A percentile compares a stretch with the other conserved stretches of the same genome.
phyloP scores from a whole-genome alignment of 1,140 invertebrate genomes.

The Adelges cooleyi region DNA sequence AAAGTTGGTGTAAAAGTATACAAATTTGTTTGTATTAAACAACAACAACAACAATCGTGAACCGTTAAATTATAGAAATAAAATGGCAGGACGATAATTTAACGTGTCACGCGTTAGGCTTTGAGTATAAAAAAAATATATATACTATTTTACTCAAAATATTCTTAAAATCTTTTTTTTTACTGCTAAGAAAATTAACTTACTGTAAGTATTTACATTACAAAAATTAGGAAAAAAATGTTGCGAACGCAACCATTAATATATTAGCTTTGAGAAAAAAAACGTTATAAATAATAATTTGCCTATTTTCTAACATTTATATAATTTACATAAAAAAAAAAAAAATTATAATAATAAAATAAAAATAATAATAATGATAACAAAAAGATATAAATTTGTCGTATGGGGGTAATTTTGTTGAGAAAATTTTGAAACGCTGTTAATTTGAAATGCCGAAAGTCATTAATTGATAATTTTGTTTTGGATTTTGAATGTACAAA shows the following conservation, averaged over 20 bases:
- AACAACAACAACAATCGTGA: too few relatives aligned
- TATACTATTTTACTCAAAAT: background rate
- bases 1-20: background rate
- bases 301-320: slow-evolving; percentile 24
- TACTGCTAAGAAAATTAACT: slow-evolving; percentile 22
- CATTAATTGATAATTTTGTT: background rate
- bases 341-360: background rate
- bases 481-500: slow-evolving; percentile 2
- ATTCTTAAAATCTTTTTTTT: slow-evolving; percentile 12
- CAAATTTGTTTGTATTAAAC: too few relatives aligned
- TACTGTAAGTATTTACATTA: slow-evolving; percentile 24
- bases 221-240: slow-evolving; percentile 28
- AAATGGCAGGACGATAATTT: too few relatives aligned
- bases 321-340: slow-evolving; percentile 28
- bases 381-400: slow-evolving; percentile 25
- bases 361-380: slow-evolving; percentile 17
- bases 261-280: slow-evolving; percentile 4
- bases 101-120: too few relatives aligned
- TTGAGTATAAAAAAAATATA: slow-evolving; percentile 11
- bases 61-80: too few relatives aligned
- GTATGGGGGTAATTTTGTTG: background rate
- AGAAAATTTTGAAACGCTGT: background rate
- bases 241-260: background rate
- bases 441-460: slow-evolving; percentile 2
- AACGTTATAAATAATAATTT: slow-evolving; percentile 7